phyloP scores from a whole-genome alignment of 1,140 invertebrate genomes.

The Penaeus chinensis region DNA sequence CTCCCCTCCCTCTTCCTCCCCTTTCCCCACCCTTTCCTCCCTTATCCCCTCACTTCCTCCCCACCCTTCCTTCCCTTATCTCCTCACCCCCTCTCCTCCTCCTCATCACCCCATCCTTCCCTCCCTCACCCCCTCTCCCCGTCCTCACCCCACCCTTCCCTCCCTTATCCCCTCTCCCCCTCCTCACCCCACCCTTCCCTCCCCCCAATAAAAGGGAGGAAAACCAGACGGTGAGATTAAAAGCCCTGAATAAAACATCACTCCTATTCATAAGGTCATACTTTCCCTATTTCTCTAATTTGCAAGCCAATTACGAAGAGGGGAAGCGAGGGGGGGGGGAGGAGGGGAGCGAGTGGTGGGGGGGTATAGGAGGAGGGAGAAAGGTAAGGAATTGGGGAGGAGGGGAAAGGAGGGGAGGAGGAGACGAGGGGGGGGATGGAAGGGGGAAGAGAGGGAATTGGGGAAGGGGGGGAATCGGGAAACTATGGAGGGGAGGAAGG shows the following conservation, averaged over 20 bases:
- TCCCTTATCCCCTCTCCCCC: background rate
- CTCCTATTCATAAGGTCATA: conserved; percentile 47
- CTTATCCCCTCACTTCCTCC: too few relatives aligned
- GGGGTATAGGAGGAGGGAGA: background rate
- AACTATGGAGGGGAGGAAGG: background rate
- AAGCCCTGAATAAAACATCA: conserved; percentile 54
- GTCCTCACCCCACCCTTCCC: background rate
- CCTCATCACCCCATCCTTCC: background rate
- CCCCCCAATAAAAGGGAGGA: too few relatives aligned
- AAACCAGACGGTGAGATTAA: conserved; percentile 32
- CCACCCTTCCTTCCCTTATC: background rate
- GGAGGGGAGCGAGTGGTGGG: too few relatives aligned
- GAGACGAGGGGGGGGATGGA: background rate
- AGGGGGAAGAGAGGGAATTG: background rate
- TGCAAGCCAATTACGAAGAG: conserved; percentile 52
- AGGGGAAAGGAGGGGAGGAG: background rate
- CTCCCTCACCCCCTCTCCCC: too few relatives aligned
- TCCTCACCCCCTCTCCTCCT: background rate
- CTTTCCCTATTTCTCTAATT: conserved; percentile 59
- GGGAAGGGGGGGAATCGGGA: background rate
- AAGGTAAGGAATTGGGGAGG: background rate
- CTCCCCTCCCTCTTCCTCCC: background rate
- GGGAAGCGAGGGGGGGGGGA: background rate
- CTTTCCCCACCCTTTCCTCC: too few relatives aligned
- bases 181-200: background rate